Percentiles rank a stretch among this genome's conserved stretches.
Conservation (phyloP, 1,140 invertebrate genomes). For the Zaprionus ghesquierei region DNA sequence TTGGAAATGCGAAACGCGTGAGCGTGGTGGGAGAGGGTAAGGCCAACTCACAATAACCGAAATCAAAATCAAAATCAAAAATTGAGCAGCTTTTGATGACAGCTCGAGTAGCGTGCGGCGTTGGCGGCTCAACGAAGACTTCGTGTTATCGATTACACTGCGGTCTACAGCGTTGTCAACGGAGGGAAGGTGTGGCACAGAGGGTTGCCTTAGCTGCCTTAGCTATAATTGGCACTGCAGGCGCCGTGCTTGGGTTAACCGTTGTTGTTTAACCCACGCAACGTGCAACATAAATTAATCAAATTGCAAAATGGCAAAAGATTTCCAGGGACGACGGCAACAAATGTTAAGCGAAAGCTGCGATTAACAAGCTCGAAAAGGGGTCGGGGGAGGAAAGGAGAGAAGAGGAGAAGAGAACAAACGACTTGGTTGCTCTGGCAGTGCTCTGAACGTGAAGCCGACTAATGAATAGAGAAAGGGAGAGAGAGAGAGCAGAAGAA, state of each 20-base stretch:
- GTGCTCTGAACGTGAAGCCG: not conserved
- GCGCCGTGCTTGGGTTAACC: not conserved
- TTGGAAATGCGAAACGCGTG: not conserved
- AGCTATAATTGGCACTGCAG: slow-evolving; percentile 41
- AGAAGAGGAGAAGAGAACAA: too few species aligned
- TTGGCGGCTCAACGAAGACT: not conserved
- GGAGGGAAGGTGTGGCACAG: not conserved
- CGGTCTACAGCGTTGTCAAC: not conserved
- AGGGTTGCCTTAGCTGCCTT: not conserved
- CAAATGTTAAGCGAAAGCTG: slow-evolving; percentile 30
- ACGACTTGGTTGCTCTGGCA: not conserved
- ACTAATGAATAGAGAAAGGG: not conserved
- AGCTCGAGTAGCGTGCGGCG: slow-evolving; percentile 58
- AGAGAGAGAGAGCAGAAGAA: not conserved
- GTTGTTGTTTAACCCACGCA: slow-evolving; percentile 29
- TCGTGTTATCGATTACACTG: slow-evolving; percentile 33
- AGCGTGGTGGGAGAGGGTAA: not conserved
- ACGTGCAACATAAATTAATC: slow-evolving; percentile 70
- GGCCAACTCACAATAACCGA: slow-evolving; percentile 52
- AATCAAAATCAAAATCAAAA: slow-evolving; percentile 78
- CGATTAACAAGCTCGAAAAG: slow-evolving; percentile 1
- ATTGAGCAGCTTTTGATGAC: slow-evolving; percentile 81
- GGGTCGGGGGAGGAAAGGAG: not conserved
- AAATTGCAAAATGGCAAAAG: slow-evolving; percentile 60
- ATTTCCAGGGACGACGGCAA: slow-evolving; percentile 6